A percentile compares a stretch with the other conserved stretches of the same genome.
phyloP scores from a whole-genome alignment of 2,888 invertebrate genomes.

The Hipparchia semele region DNA sequence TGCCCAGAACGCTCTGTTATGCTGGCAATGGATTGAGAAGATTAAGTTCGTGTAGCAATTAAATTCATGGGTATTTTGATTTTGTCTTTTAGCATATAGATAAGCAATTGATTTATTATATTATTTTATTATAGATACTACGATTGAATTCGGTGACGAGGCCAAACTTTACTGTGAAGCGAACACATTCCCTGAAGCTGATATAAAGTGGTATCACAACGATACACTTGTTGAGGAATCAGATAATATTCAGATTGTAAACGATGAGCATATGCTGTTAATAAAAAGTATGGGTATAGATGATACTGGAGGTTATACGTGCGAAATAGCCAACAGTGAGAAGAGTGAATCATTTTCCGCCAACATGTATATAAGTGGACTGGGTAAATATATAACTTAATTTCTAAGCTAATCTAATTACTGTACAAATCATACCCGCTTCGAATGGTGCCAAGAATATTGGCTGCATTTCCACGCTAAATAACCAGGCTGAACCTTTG shows the following conservation, averaged over 20 bases:
- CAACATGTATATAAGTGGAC: slow-evolving; percentile 57
- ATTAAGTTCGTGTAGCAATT: no score
- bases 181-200: slow-evolving; percentile 63
- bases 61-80: no score
- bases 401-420: no score
- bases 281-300: slow-evolving; percentile 62
- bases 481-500: no score
- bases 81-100: no score
- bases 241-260: slow-evolving; percentile 46
- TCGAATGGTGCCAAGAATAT: no score
- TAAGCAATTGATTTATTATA: no score
- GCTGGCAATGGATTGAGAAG: no score
- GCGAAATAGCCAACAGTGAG: slow-evolving; percentile 54
- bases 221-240: slow-evolving; percentile 47
- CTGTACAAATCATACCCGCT: no score
- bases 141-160: slow-evolving; percentile 59
- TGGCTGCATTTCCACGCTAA: no score
- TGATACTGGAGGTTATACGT: slow-evolving; percentile 60
- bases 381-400: slow-evolving; percentile 53
- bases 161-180: slow-evolving; percentile 61
- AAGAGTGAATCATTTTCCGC: slow-evolving; percentile 49
- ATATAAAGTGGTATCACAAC: slow-evolving; percentile 64
- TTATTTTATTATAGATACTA: slow-evolving; percentile 51
- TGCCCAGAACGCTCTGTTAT: no score
- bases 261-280: slow-evolving; percentile 51